A percentile compares a stretch with the other conserved stretches of the same genome.
Conservation (phyloP, 2,888 invertebrate genomes). For the Rhingia rostrata region DNA sequence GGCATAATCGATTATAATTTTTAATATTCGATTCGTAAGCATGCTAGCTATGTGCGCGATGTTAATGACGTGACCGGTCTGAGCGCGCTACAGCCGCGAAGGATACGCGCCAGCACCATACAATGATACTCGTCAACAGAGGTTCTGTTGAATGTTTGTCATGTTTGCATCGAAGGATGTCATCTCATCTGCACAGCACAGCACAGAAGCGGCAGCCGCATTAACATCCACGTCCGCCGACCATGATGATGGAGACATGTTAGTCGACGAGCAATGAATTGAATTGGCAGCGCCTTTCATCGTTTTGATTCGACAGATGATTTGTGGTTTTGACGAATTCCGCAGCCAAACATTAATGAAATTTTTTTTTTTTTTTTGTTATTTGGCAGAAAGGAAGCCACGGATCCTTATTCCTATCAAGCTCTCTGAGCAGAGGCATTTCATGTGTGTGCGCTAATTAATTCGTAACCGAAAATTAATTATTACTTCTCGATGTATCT, state of each 20-base stretch:
- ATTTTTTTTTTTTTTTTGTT: constrained; percentile 41
- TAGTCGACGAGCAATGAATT: constrained; percentile 63
- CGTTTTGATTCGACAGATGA: constrained; percentile 70
- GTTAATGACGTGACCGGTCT: constrained; percentile 64
- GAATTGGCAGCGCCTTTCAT: constrained; percentile 73
- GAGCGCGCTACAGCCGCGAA: not conserved
- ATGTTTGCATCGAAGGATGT: constrained; percentile 56
- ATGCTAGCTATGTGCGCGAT: constrained; percentile 75
- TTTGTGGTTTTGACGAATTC: constrained; percentile 66
- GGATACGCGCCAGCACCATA: constrained; percentile 14
- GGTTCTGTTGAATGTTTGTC: constrained; percentile 55
- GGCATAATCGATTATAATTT: constrained; percentile 83
- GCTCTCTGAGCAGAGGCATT: constrained; percentile 33
- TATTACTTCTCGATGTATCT: constrained; percentile 60
- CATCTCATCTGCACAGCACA: constrained; percentile 13
- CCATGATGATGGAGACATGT: constrained; percentile 73
- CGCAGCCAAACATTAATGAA: constrained; percentile 65
- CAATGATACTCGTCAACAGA: constrained; percentile 37
- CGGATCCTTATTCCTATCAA: constrained; percentile 30
- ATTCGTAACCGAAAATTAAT: constrained; percentile 71
- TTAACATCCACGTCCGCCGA: not conserved
- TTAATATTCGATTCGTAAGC: constrained; percentile 82
- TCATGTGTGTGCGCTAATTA: constrained; percentile 63
- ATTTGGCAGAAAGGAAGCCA: constrained; percentile 15
- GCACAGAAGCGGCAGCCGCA: not conserved